Conservation (phyloP, 2,113 vertebrate genomes). For the Ageneiosus marmoratus region DNA sequence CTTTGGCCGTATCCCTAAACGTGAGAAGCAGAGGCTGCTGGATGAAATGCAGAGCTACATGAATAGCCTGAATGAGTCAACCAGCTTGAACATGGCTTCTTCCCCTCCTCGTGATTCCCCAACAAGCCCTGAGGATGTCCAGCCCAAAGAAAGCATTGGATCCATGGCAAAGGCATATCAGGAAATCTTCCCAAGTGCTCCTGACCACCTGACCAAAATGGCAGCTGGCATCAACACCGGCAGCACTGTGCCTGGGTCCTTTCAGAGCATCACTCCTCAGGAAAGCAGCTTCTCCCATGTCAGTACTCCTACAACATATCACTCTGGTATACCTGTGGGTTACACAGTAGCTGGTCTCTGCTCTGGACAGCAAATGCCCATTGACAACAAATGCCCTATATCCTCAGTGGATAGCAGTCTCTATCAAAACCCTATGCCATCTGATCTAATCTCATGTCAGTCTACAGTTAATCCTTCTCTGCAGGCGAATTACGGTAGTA, state of each 20-base stretch:
- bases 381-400: slow-evolving; percentile 63
- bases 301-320: slow-evolving; percentile 57
- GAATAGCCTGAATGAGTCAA: slow-evolving; percentile 76
- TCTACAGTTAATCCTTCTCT: slow-evolving; percentile 46
- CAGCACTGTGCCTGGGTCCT: slow-evolving; percentile 52
- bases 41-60: slow-evolving; percentile 83
- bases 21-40: slow-evolving; percentile 79
- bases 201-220: slow-evolving; percentile 62
- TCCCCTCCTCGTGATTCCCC: slow-evolving; percentile 54
- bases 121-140: slow-evolving; percentile 59
- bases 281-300: slow-evolving; percentile 60
- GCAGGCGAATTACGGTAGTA: slow-evolving; percentile 57
- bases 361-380: slow-evolving; percentile 50
- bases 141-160: slow-evolving; percentile 73
- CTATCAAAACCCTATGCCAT: slow-evolving; percentile 56
- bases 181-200: slow-evolving; percentile 69
- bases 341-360: slow-evolving; percentile 48
- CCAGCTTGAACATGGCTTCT: slow-evolving; percentile 67
- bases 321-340: slow-evolving; percentile 52
- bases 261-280: slow-evolving; percentile 57
- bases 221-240: slow-evolving; percentile 50
- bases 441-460: slow-evolving; percentile 64
- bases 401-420: slow-evolving; percentile 64
- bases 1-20: slow-evolving; percentile 80
- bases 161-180: slow-evolving; percentile 74